Evolutionary conservation across 2,888 invertebrate species (phyloP).

Genomic region (Mesorhabditis belari): DNA sequence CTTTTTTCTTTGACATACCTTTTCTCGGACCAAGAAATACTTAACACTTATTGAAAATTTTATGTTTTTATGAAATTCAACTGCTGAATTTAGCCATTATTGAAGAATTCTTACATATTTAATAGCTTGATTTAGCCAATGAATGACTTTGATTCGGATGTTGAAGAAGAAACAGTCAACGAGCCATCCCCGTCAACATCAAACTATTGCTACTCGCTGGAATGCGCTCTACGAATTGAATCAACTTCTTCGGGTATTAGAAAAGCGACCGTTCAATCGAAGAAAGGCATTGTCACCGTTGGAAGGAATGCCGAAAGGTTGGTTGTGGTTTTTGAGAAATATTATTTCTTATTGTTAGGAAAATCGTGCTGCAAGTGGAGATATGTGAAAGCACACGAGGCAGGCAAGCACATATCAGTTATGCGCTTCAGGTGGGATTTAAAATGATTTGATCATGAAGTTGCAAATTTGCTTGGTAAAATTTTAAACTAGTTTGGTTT

Average conservation of each 20-base stretch:
- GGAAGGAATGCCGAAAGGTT: conserved; percentile 28
- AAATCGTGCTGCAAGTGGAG: conserved; percentile 28
- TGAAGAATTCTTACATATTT: background rate
- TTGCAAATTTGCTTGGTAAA: too few relatives aligned
- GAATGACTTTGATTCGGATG: background rate
- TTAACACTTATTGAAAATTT: too few relatives aligned
- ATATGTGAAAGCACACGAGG: conserved; percentile 6
- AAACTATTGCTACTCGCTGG: conserved; percentile 28
- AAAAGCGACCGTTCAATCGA: conserved; percentile 19
- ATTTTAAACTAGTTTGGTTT: too few relatives aligned
- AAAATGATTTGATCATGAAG: too few relatives aligned
- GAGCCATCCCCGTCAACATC: conserved; percentile 24
- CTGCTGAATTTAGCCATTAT: too few relatives aligned
- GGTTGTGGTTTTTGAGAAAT: background rate
- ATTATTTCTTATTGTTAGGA: too few relatives aligned
- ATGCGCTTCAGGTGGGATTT: too few relatives aligned
- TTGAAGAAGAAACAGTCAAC: background rate
- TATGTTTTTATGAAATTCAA: too few relatives aligned
- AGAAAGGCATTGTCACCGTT: conserved; percentile 27
- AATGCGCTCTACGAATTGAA: conserved; percentile 25
- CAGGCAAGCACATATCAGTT: conserved; percentile 17
- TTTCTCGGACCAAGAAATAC: too few relatives aligned
- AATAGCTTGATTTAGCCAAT: background rate
- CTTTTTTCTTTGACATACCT: too few relatives aligned
- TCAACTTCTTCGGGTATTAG: conserved; percentile 14